These are phyloP conservation scores for Marronus borbonicus DNA, from an alignment of 2,888 invertebrate species.

Conservation along the genomic window DNA sequence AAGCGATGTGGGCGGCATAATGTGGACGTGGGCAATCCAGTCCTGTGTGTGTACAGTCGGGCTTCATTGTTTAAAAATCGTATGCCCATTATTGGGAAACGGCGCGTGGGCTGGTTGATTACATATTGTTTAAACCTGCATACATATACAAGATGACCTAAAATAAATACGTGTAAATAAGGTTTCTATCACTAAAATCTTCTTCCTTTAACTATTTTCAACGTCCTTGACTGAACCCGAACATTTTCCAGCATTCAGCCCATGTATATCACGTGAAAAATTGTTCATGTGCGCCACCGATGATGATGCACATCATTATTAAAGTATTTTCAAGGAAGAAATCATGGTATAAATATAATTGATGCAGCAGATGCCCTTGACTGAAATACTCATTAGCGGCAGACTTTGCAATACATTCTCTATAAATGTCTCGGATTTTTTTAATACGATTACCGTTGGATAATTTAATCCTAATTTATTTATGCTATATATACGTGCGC, in stretches of 20 bases:
- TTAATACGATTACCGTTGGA: background rate
- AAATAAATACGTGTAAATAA: background rate
- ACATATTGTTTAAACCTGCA: constrained; percentile 18
- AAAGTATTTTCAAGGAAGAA: too few relatives aligned
- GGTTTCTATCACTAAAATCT: too few relatives aligned
- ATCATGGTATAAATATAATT: too few relatives aligned
- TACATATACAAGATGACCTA: background rate
- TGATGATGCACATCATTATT: background rate
- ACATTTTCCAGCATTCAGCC: too few relatives aligned
- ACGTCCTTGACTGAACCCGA: constrained; percentile 15
- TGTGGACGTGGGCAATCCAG: constrained; percentile 43
- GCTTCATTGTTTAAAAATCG: constrained; percentile 48
- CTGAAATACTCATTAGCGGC: background rate
- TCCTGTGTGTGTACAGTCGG: constrained; percentile 22
- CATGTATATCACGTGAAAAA: too few relatives aligned
- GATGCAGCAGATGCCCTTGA: constrained; percentile 2
- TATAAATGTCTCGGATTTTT: background rate
- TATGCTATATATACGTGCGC: background rate
- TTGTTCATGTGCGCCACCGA: too few relatives aligned
- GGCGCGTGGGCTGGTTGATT: constrained; percentile 26
- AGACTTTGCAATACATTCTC: background rate
- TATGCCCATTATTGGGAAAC: constrained; percentile 41
- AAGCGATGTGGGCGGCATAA: constrained; percentile 41
- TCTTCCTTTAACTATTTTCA: background rate
- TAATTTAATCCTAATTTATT: background rate